phyloP scores from a whole-genome alignment of 2,797 vertebrate species.

The Enteromius fasciolatus region DNA sequence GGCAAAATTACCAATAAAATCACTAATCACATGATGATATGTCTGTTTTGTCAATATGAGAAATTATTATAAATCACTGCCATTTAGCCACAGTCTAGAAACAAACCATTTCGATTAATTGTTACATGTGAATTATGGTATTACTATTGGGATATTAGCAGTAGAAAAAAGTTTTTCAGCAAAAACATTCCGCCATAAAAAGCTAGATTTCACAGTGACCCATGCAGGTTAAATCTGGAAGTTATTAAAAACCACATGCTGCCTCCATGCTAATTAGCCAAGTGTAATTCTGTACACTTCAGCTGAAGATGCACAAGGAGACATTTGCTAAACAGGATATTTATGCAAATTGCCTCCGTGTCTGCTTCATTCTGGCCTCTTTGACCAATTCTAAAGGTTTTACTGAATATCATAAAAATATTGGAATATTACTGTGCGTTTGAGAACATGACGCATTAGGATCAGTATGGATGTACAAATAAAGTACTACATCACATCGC shows the following conservation, averaged over 20 bases:
- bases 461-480: slow-evolving; percentile 11
- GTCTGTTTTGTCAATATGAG: neutral
- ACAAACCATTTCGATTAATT: neutral
- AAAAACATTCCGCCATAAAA: neutral
- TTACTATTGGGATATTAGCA: neutral
- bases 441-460: neutral
- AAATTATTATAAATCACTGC: neutral
- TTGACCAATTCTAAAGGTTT: slow-evolving; percentile 27
- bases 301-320: slow-evolving; percentile 10
- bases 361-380: neutral
- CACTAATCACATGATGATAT: neutral
- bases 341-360: slow-evolving; percentile 48
- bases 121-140: neutral
- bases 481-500: neutral
- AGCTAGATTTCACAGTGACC: neutral
- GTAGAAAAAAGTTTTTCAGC: neutral
- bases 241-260: neutral
- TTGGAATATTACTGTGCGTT: neutral
- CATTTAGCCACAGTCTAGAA: neutral
- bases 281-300: slow-evolving; percentile 28
- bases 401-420: slow-evolving; percentile 25
- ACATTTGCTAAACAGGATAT: slow-evolving; percentile 34
- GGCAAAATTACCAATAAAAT: neutral
- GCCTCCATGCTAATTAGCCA: slow-evolving; percentile 13
- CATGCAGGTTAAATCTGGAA: neutral